Evolutionary conservation across 2,797 vertebrate genomes (phyloP), one percentile per base, ranked within the genome.

Genomic region (Novumbra hubbsi): DNA sequence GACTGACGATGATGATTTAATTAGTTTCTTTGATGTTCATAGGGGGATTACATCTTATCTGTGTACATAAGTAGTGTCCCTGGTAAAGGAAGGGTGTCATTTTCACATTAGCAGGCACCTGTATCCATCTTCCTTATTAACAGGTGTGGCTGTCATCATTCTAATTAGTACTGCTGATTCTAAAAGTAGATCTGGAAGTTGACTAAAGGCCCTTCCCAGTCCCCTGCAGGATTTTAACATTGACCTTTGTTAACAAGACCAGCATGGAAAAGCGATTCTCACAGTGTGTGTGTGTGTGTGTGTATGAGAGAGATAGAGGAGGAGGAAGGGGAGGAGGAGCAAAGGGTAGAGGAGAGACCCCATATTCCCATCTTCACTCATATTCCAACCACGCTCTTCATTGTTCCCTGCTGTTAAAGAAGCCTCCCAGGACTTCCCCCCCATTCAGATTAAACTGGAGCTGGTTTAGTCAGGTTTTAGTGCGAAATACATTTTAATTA

Each of bases 21-120:
- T 83, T 68, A 41, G 65, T 57, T 3, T 68, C 78, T 85, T 80
- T 82, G 78, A 81, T 76, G 78, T 86, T 70, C n/a, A 49, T 63
- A 30, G 65, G 72, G 65, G 71, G 73, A 70, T 71, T 72, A 49
- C 57, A 65, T 41, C 70, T 49, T 45, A 27, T 66, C 30, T 73
- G 45, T 57, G 32, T 16, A 52, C 38, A 55, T 67, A 45, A 21
- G 15, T 15, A 72, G 45, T 66, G 67, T 62, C 19, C 3, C 27
- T 49, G 21, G 27, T 41, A 48, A 73, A 49, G 17, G 16, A 14
- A 50, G 16, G 34, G 1, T 17, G 41, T 57, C 45, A 24, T 21
- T n/a, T n/a, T 49, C 41, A 45, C 41, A 45, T 65, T 72, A 67
- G 8, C 48, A 66, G 27, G 41, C 62, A 30, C 30, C 38, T 4